A percentile compares a stretch with the other conserved stretches of the same genome.
phyloP scores from a whole-genome alignment of 2,113 vertebrate genomes.

The Nesogale talazaci region DNA sequence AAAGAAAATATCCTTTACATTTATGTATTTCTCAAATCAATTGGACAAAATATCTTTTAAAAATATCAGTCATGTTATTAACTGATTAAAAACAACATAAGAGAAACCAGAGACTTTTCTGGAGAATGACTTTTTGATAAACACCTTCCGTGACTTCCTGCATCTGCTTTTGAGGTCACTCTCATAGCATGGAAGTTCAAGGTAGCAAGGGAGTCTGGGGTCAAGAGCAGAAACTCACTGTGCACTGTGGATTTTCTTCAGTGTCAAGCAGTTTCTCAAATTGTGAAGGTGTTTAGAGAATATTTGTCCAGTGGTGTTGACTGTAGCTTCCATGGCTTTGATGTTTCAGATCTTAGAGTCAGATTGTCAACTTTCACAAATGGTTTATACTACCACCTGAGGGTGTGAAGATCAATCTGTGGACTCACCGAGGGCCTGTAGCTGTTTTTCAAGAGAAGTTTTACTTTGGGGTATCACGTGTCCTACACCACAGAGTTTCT shows the following conservation, averaged over 20 bases:
- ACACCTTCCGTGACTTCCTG: neutral
- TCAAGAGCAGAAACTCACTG: neutral
- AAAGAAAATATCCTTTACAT: conserved; percentile 58
- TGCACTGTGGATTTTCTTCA: neutral
- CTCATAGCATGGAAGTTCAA: neutral
- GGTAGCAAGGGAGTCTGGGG: neutral
- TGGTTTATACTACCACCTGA: neutral
- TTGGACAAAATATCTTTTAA: conserved; percentile 65
- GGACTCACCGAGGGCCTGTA: neutral
- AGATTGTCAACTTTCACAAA: neutral
- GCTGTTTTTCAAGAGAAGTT: conserved; percentile 1
- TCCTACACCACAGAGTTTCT: neutral
- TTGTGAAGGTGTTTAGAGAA: neutral
- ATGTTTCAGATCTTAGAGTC: neutral
- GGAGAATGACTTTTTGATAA: neutral
- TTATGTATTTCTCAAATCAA: conserved; percentile 61
- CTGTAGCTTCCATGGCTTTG: neutral
- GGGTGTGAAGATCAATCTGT: neutral
- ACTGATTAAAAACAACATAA: neutral
- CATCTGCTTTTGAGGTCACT: neutral
- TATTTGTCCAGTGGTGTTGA: neutral
- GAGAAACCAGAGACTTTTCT: neutral
- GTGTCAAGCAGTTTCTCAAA: neutral
- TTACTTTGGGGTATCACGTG: neutral
- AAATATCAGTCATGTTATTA: neutral